phyloP scores from a whole-genome alignment of 2,113 vertebrate species.

The Xiphorhynchus elegans region DNA sequence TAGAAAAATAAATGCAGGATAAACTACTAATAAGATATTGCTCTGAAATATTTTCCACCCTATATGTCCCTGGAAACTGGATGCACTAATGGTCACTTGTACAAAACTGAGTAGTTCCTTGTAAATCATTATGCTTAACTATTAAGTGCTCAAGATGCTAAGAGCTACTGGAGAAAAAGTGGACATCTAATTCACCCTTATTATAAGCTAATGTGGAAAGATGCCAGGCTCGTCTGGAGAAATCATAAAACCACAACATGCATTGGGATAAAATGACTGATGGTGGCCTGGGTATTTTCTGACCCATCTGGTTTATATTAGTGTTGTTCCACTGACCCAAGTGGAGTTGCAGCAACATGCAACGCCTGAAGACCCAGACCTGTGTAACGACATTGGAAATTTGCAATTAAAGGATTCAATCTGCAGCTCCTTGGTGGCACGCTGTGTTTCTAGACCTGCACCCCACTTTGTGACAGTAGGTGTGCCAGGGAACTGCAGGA shows the following conservation, averaged over 20 bases:
- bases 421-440: neutral
- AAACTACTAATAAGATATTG: neutral
- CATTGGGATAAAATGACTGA: neutral
- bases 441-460: neutral
- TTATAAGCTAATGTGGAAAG: neutral
- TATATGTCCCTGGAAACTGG: neutral
- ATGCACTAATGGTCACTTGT: neutral
- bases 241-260: neutral
- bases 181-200: neutral
- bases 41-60: neutral
- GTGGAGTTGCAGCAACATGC: neutral
- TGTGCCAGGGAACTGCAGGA: neutral
- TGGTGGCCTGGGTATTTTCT: neutral
- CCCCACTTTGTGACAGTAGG: fast-evolving
- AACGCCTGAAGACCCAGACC: neutral
- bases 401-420: neutral
- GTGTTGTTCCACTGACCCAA: neutral
- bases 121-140: neutral
- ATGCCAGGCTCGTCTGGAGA: neutral
- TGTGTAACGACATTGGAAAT: neutral
- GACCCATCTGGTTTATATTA: neutral
- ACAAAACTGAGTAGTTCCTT: neutral
- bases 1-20: neutral
- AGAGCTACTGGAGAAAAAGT: neutral
- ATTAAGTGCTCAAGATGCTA: neutral